phyloP scores from a whole-genome alignment of 2,797 vertebrate species.

The Clarias laeviceps region DNA sequence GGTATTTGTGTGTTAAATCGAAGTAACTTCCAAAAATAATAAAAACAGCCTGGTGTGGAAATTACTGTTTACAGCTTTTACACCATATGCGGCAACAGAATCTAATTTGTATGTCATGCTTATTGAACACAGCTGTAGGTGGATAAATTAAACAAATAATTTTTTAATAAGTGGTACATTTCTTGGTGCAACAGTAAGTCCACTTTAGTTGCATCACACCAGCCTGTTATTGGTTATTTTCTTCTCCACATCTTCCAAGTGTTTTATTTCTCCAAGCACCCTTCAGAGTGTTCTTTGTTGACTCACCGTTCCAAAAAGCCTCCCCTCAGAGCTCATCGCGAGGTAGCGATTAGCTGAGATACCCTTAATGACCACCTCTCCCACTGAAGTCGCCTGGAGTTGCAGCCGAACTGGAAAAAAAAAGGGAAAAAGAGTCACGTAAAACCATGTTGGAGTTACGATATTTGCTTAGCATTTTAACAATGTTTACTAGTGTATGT shows the following conservation, averaged over 20 bases:
- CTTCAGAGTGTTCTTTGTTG: background rate
- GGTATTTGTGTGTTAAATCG: background rate
- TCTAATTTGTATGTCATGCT: background rate
- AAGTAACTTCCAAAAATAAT: background rate
- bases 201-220: background rate
- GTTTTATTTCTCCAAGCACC: background rate
- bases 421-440: background rate
- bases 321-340: conserved; percentile 94
- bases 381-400: conserved; percentile 91
- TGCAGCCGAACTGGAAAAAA: conserved; percentile 86
- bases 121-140: background rate
- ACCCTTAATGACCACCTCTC: conserved; percentile 95
- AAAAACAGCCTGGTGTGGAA: background rate
- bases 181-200: background rate
- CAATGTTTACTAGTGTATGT: background rate
- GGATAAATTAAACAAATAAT: background rate
- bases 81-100: background rate
- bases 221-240: background rate
- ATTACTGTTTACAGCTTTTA: background rate
- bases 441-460: background rate
- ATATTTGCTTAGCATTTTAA: background rate
- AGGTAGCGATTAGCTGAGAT: conserved; percentile 91
- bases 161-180: background rate
- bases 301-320: conserved; percentile 90
- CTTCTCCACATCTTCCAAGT: background rate